phyloP scores from a whole-genome alignment of 1,140 invertebrate species.

The Drosophila bocqueti region DNA sequence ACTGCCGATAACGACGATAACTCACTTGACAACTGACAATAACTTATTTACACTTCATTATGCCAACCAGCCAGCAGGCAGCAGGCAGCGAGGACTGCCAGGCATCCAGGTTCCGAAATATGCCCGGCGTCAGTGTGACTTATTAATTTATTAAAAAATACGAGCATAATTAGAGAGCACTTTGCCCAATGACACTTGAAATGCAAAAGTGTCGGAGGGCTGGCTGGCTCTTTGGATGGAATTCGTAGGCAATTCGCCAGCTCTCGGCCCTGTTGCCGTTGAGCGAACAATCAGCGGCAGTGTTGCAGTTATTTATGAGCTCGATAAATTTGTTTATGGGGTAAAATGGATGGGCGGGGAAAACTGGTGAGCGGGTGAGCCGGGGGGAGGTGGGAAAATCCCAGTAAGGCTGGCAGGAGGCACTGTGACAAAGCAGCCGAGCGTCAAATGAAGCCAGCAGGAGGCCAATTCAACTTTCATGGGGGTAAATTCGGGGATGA shows the following conservation, averaged over 20 bases:
- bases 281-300: constrained; percentile 77
- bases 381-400: background rate
- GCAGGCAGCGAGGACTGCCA: no score
- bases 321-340: constrained; percentile 83
- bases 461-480: constrained; percentile 67
- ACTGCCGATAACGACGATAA: constrained; percentile 75
- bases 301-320: constrained; percentile 84
- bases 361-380: background rate
- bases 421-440: constrained; percentile 46
- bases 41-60: constrained; percentile 84
- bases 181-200: constrained; percentile 82
- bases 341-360: constrained; percentile 18
- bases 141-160: constrained; percentile 84
- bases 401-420: background rate
- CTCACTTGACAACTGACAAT: constrained; percentile 82
- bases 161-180: constrained; percentile 82
- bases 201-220: constrained; percentile 54
- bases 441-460: constrained; percentile 77
- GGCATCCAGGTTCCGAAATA: constrained; percentile 45
- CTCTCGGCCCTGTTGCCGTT: constrained; percentile 47
- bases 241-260: constrained; percentile 3
- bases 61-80: constrained; percentile 32
- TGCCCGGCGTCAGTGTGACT: constrained; percentile 74
- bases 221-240: background rate
- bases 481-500: constrained; percentile 30